Evolutionary conservation across 2,888 invertebrate genomes (phyloP).

Genomic region (Punctoribates punctum): DNA sequence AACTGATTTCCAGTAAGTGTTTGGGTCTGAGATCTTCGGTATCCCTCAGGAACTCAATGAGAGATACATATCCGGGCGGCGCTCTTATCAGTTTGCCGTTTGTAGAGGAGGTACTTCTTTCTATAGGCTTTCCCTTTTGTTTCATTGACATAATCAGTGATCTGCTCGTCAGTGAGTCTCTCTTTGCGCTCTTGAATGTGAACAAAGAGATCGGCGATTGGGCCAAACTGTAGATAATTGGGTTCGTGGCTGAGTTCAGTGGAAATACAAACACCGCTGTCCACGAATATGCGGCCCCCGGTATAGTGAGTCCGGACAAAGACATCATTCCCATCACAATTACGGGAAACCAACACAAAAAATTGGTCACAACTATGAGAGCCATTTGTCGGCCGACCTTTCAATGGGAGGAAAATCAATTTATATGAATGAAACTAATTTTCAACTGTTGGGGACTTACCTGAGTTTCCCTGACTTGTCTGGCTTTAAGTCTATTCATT

Average conservation of each 20-base stretch:
- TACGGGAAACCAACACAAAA: constrained; percentile 52
- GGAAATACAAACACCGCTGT: constrained; percentile 51
- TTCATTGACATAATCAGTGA: constrained; percentile 9
- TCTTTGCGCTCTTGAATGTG: constrained; percentile 16
- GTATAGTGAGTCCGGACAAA: constrained; percentile 48
- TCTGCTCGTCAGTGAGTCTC: constrained; percentile 40
- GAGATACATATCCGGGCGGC: constrained; percentile 49
- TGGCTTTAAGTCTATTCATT: constrained; percentile 47
- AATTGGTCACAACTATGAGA: constrained; percentile 51
- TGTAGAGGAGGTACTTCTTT: constrained; percentile 24
- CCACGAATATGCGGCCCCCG: constrained; percentile 51
- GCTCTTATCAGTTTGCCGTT: constrained; percentile 45
- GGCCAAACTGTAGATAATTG: constrained; percentile 50
- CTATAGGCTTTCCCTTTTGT: background rate
- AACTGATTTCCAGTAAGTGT: constrained; percentile 49
- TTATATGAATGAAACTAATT: background rate
- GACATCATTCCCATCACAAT: constrained; percentile 50
- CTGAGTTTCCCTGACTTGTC: constrained; percentile 41
- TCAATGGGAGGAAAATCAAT: background rate
- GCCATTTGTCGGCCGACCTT: constrained; percentile 52
- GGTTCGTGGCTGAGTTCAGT: constrained; percentile 51
- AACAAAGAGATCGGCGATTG: constrained; percentile 24
- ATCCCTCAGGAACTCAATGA: constrained; percentile 49
- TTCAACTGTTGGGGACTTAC: background rate
- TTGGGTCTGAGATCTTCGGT: constrained; percentile 47